phyloP scores from a whole-genome alignment of 2,113 vertebrate genomes.

The Hirundichthys speculiger region DNA sequence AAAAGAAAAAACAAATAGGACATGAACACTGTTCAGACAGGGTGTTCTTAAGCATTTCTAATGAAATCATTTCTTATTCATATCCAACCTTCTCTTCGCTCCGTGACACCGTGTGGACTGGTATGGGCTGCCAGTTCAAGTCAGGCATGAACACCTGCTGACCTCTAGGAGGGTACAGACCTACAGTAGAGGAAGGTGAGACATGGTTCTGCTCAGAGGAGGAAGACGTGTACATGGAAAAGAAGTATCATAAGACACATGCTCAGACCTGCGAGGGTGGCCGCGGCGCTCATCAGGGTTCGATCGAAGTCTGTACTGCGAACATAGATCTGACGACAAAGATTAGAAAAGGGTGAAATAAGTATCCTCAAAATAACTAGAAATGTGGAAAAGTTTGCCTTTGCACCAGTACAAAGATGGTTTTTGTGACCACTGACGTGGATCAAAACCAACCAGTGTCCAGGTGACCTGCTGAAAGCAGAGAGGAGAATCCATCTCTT shows the following conservation, averaged over 20 bases:
- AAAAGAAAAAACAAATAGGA: neutral
- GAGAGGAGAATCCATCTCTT: conserved; percentile 14
- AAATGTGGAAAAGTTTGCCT: neutral
- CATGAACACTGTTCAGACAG: neutral
- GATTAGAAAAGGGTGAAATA: too few relatives aligned
- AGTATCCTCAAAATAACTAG: neutral
- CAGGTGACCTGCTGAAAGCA: neutral
- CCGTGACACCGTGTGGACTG: conserved; percentile 90
- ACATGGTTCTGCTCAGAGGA: too few relatives aligned
- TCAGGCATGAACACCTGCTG: conserved; percentile 84
- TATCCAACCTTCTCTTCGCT: conserved; percentile 84
- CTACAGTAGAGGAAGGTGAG: neutral
- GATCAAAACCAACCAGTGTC: neutral
- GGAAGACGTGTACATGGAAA: too few relatives aligned
- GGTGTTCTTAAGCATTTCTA: too few relatives aligned
- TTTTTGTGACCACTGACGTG: neutral
- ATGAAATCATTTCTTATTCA: neutral
- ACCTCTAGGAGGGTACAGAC: conserved; percentile 88
- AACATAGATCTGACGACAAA: conserved; percentile 83
- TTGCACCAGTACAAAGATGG: too few relatives aligned
- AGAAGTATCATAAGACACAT: conserved; percentile 10
- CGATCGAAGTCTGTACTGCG: conserved; percentile 95
- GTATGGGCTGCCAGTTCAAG: conserved; percentile 94
- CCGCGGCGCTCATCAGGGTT: conserved; percentile 95
- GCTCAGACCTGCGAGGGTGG: conserved; percentile 91